These are phyloP conservation scores for Holcopasites calliopsidis DNA, from an alignment of 1,140 invertebrate genomes.

Conservation along the genomic window DNA sequence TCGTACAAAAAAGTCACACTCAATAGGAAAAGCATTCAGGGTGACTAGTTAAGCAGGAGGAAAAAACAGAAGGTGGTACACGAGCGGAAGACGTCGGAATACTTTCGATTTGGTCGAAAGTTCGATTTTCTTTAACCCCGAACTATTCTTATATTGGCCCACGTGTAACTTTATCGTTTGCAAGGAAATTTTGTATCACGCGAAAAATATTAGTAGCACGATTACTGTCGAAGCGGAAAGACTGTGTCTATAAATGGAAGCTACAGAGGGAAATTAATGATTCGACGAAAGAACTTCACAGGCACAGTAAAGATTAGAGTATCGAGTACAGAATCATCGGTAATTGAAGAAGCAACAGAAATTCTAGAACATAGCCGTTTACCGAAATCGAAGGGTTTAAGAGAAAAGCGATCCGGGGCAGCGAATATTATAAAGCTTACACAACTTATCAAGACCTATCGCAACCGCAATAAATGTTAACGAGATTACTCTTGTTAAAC, in stretches of 20 bases:
- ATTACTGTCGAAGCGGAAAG: no score
- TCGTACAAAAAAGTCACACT: background rate
- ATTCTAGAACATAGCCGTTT: no score
- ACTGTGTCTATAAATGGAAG: no score
- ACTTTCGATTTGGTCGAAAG: background rate
- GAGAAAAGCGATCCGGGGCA: background rate
- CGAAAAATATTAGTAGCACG: background rate
- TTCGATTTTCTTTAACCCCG: background rate
- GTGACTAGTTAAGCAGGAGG: background rate
- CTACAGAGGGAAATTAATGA: no score
- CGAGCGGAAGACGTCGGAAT: background rate
- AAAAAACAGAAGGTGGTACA: background rate
- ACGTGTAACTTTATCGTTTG: background rate
- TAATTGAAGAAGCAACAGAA: constrained; percentile 36
- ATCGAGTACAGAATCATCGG: background rate
- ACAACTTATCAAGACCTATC: background rate
- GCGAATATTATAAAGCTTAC: constrained; percentile 1
- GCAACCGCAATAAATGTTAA: constrained; percentile 3
- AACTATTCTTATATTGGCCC: background rate
- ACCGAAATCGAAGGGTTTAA: no score
- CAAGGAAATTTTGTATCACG: background rate
- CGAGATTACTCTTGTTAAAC: background rate
- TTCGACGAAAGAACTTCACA: background rate
- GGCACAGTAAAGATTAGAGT: background rate
- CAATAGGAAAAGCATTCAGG: background rate